phyloP scores from a whole-genome alignment of 1,140 invertebrate genomes.

The Drosophila setifemur region DNA sequence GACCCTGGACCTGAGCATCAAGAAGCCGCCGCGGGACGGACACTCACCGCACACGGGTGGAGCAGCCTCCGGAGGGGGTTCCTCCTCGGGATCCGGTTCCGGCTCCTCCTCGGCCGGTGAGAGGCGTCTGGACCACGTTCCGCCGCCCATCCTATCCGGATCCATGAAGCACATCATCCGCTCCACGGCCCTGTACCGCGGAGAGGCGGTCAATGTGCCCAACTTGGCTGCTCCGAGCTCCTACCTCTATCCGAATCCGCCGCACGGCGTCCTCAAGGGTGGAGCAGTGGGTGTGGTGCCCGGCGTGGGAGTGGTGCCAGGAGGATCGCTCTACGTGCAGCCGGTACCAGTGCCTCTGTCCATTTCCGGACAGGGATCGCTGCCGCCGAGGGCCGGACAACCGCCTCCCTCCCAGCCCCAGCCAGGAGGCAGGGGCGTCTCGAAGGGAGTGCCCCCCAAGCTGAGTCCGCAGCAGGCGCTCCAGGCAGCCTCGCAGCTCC shows the following conservation, averaged over 20 bases:
- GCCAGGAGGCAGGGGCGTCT: constrained; percentile 23
- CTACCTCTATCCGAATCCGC: constrained; percentile 67
- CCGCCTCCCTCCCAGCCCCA: constrained; percentile 79
- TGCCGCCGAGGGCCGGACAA: constrained; percentile 45
- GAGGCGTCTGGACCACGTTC: constrained; percentile 82
- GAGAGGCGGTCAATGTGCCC: constrained; percentile 40
- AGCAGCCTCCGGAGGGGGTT: constrained; percentile 39
- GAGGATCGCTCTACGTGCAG: constrained; percentile 81
- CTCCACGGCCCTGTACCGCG: constrained; percentile 62
- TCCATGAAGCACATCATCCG: constrained; percentile 68
- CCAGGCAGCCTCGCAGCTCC: constrained; percentile 54
- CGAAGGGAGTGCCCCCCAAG: constrained; percentile 61
- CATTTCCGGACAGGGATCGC: constrained; percentile 56
- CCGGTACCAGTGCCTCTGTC: constrained; percentile 77
- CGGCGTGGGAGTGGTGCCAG: constrained; percentile 41
- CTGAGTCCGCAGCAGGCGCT: constrained; percentile 67
- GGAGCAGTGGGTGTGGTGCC: constrained; percentile 11
- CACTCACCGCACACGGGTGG: constrained; percentile 83
- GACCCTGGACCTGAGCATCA: constrained; percentile 91
- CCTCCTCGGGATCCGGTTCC: neutral
- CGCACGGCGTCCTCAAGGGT: constrained; percentile 57
- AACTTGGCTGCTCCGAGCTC: constrained; percentile 33
- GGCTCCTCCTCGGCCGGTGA: neutral
- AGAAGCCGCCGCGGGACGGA: constrained; percentile 87
- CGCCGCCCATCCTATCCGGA: constrained; percentile 46